Conservation (phyloP, 2,797 vertebrate genomes). For the Mormyrops attenuatus region DNA sequence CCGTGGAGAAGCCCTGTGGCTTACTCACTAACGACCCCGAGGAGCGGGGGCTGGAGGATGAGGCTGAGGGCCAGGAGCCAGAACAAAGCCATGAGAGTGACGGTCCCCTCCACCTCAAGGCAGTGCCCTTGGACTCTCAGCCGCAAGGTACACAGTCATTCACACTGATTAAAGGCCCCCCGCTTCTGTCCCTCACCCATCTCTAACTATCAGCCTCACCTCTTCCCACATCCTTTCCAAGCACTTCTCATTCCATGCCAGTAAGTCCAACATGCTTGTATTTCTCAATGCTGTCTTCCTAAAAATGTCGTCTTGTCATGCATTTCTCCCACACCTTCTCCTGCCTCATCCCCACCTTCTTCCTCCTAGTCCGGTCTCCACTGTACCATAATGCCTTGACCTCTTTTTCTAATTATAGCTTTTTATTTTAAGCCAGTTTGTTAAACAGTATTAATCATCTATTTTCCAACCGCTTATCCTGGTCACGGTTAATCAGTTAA, state of each 20-base stretch:
- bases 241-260: background rate
- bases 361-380: background rate
- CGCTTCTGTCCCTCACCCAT: background rate
- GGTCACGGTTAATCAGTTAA: background rate
- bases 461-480: background rate
- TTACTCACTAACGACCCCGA: conserved; percentile 12
- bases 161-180: conserved; percentile 2
- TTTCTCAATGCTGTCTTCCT: conserved; percentile 18
- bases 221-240: background rate
- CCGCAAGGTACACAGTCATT: conserved; percentile 39
- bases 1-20: background rate
- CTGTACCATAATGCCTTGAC: background rate
- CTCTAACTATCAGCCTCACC: background rate
- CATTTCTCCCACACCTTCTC: background rate
- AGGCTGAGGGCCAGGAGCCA: background rate
- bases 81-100: conserved; percentile 26
- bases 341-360: background rate
- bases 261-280: background rate
- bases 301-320: conserved; percentile 10
- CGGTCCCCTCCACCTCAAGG: conserved; percentile 24
- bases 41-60: background rate
- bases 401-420: background rate
- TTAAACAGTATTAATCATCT: background rate
- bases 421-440: background rate
- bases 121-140: conserved; percentile 26